Base-by-base conservation (phyloP, 2,888 invertebrate genomes). In the Andrena flavipes region DNA sequence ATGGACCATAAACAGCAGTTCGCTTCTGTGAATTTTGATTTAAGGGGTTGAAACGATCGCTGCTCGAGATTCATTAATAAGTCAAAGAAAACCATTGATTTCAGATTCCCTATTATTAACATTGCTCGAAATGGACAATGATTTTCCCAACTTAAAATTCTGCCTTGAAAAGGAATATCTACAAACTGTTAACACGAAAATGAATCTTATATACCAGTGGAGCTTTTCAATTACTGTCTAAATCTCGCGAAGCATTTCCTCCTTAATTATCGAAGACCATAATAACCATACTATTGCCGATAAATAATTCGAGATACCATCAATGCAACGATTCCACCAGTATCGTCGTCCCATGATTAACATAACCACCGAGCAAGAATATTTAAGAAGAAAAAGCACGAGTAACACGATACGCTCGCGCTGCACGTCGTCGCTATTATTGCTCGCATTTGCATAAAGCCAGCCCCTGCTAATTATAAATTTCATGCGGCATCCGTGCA, bases 401-500 rank as follows among this genome's bases (percentile, higher is more conserved):
- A 48, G 83, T 68, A 87, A 87, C 65, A 49, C 54, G 84, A 87
- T 83, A 77, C 56, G 63, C 74, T 68, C 68, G 63, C 71, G 75
- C 30, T 49, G 76, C 64, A 62, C 60, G 69, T 68, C 62, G 71
- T 51, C 70, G 78, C 63, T 76, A 86, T 77, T 83, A 78, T 83
- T 77, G 48, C 67, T 56, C 23, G 13, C 29, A 87, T 87, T 87
- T 86, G 77, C 87, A 87, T 87, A 62, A 69, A 86, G 74, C 70
- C 77, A 78, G 74, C 71, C 87, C 76, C 62, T 74, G 48, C 76
- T 87, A 87, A 87, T 87, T 87, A 87, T 87, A 86, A 88, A 88
- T 83, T 86, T 87, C 71, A 86, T 80, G 80, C 71, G 63, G 64
- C 64, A 72, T 69, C 78, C 68, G 76, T 69, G 80, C 23, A 86